Percentiles rank a stretch among this genome's conserved stretches.
These are phyloP conservation scores for Tachyglossus aculeatus DNA, from an alignment of 2,797 vertebrate genomes.

Conservation along the genomic window DNA sequence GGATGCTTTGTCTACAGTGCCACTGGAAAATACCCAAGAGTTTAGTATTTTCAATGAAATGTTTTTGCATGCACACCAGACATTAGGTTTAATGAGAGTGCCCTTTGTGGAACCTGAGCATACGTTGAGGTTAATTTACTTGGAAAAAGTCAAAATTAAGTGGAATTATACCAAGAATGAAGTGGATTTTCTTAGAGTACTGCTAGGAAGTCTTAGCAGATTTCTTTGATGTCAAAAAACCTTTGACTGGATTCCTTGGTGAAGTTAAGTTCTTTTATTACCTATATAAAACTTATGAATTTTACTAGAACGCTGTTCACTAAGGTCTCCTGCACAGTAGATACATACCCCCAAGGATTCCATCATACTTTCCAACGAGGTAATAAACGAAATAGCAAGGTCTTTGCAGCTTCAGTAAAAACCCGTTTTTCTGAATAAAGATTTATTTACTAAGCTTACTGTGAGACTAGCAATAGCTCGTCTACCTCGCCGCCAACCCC, in stretches of 20 bases:
- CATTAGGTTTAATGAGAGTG: slow-evolving; percentile 2
- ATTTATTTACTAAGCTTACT: too few species aligned
- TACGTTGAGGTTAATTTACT: not conserved
- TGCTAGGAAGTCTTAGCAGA: not conserved
- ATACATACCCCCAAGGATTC: too few species aligned
- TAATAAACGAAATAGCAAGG: too few species aligned
- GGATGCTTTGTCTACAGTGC: slow-evolving; percentile 49
- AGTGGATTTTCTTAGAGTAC: not conserved
- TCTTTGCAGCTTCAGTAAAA: too few species aligned
- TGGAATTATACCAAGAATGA: too few species aligned
- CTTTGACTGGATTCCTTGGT: not conserved
- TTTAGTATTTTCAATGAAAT: slow-evolving; percentile 34
- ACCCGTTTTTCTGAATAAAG: too few species aligned
- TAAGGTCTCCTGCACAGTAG: not conserved
- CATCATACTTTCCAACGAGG: too few species aligned
- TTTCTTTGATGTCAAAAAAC: slow-evolving; percentile 14
- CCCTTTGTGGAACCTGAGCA: slow-evolving; percentile 22
- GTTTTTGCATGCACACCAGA: slow-evolving; percentile 22
- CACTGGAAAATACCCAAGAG: slow-evolving; percentile 47
- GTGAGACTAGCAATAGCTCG: too few species aligned
- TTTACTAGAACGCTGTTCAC: not conserved
- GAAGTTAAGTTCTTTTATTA: not conserved
- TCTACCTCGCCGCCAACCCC: too few species aligned
- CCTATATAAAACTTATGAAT: too few species aligned
- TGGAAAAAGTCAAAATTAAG: not conserved